phyloP scores from a whole-genome alignment of 2,797 vertebrate genomes.

The Kryptopterus vitreolus region DNA sequence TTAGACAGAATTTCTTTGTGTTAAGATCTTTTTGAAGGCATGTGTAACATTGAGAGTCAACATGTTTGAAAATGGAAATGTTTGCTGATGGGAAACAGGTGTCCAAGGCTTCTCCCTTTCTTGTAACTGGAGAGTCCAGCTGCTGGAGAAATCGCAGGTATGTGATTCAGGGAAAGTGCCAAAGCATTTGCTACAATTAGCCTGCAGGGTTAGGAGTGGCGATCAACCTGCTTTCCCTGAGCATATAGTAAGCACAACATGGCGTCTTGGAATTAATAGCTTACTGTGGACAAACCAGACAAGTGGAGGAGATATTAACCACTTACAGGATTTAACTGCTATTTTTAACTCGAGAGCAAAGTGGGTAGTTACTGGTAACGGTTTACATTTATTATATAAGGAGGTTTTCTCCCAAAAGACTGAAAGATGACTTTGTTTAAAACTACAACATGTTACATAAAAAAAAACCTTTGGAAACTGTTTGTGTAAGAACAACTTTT shows the following conservation, averaged over 20 bases:
- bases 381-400: conserved; percentile 5
- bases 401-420: conserved; percentile 17
- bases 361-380: conserved; percentile 10
- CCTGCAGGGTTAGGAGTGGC: conserved; percentile 40
- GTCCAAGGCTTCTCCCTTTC: conserved; percentile 37
- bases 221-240: conserved; percentile 39
- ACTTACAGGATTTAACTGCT: conserved; percentile 57
- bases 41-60: background rate
- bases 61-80: conserved; percentile 34
- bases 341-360: conserved; percentile 53
- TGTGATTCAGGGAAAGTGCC: conserved; percentile 51
- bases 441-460: background rate
- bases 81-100: conserved; percentile 58
- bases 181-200: conserved; percentile 56
- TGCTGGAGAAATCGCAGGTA: conserved; percentile 53
- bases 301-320: conserved; percentile 50
- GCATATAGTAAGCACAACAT: conserved; percentile 40
- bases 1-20: background rate
- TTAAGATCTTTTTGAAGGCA: conserved; percentile 23
- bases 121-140: conserved; percentile 41
- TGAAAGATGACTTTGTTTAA: background rate
- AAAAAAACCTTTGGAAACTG: background rate
- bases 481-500: background rate
- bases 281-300: conserved; percentile 55
- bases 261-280: conserved; percentile 56